Evolutionary conservation across 2,113 vertebrate genomes (phyloP).

Genomic region (Poeciliopsis prolifica): DNA sequence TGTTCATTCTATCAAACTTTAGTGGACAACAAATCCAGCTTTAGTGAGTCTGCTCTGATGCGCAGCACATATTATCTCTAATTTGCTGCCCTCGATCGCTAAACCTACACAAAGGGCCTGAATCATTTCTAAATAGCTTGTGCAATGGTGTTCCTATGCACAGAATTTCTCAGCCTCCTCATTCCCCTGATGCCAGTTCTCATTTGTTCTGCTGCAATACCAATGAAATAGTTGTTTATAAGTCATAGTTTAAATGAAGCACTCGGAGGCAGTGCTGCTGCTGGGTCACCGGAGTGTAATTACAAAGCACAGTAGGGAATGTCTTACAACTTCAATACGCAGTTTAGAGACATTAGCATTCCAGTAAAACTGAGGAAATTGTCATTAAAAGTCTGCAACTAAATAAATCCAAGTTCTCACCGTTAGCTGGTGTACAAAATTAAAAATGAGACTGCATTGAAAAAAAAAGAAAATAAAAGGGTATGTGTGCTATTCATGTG

Average conservation of each 20-base stretch:
- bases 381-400: conserved; percentile 46
- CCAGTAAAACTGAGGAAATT: conserved; percentile 48
- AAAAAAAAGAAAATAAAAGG: not conserved
- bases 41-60: not conserved
- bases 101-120: not conserved
- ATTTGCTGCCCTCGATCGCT: not conserved
- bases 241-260: conserved; percentile 40
- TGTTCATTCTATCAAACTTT: not conserved
- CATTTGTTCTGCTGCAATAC: conserved; percentile 27
- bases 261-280: conserved; percentile 28
- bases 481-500: not conserved
- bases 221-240: conserved; percentile 25
- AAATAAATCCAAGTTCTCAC: conserved; percentile 37
- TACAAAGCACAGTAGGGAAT: conserved; percentile 53
- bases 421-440: conserved; percentile 22
- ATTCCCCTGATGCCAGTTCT: not conserved
- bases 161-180: not conserved
- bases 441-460: conserved; percentile 7
- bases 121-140: not conserved
- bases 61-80: not conserved
- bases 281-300: conserved; percentile 57
- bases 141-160: not conserved
- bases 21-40: not conserved
- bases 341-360: conserved; percentile 54
- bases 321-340: conserved; percentile 45